Conservation (phyloP, 2,797 vertebrate species). For the Danio kyathit region DNA sequence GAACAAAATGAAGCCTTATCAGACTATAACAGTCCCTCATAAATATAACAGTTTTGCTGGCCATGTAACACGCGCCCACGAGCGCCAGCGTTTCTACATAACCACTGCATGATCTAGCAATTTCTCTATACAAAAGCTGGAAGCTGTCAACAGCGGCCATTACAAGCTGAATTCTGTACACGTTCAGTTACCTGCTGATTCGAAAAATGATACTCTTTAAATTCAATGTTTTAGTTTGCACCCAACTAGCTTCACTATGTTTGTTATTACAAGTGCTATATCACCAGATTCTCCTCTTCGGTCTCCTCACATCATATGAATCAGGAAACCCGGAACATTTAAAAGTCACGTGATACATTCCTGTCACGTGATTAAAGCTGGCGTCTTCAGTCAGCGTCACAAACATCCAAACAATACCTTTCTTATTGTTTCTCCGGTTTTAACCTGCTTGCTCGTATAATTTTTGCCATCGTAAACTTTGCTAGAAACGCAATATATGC, state of each 20-base stretch:
- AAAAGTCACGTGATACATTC: neutral
- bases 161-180: neutral
- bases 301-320: neutral
- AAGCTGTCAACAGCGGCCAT: conserved; percentile 98
- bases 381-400: neutral
- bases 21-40: conserved; percentile 80
- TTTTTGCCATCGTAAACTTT: neutral
- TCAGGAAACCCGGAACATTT: conserved; percentile 25
- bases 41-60: conserved; percentile 78
- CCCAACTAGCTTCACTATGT: neutral
- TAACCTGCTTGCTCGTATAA: neutral
- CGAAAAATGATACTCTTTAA: neutral
- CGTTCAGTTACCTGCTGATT: neutral
- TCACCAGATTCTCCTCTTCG: conserved; percentile 10
- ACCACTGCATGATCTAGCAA: conserved; percentile 85
- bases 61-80: conserved; percentile 89
- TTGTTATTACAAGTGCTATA: neutral
- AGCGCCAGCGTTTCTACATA: conserved; percentile 89
- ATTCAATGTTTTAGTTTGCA: neutral
- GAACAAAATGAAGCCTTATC: conserved; percentile 87
- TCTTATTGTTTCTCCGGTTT: neutral
- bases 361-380: conserved; percentile 13
- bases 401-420: neutral
- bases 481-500: neutral
- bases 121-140: conserved; percentile 87